Conservation (phyloP, 1,140 invertebrate genomes). For the Glossosoma conforme region DNA sequence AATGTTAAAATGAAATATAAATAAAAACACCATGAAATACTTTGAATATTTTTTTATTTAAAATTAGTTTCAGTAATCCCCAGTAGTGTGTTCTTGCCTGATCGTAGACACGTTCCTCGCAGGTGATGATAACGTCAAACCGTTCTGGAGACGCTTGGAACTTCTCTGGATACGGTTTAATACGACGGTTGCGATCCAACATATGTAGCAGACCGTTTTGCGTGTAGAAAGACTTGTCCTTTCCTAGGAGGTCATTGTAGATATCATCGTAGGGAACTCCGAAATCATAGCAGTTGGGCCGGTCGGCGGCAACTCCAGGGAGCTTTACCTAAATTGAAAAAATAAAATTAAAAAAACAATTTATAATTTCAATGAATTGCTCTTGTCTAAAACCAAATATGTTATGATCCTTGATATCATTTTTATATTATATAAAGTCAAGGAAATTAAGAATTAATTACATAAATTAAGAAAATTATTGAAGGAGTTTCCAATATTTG, state of each 20-base stretch:
- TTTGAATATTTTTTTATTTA: not conserved
- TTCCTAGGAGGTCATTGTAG: conserved; percentile 87
- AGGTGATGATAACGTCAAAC: conserved; percentile 96
- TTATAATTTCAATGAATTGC: too few species aligned
- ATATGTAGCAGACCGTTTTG: conserved; percentile 98
- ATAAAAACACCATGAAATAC: not conserved
- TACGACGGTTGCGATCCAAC: conserved; percentile 94
- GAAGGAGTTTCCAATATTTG: too few species aligned
- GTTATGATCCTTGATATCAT: too few species aligned
- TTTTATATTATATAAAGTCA: too few species aligned
- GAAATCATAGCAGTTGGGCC: conserved; percentile 98
- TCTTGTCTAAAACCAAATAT: too few species aligned
- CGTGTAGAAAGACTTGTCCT: conserved; percentile 91
- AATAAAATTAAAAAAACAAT: too few species aligned
- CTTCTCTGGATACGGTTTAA: conserved; percentile 90
- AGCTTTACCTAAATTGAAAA: too few species aligned
- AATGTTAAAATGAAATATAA: not conserved
- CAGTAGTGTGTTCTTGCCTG: too few species aligned
- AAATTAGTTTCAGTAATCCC: conserved; percentile 53
- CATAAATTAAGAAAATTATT: too few species aligned
- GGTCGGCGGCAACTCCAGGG: conserved; percentile 90
- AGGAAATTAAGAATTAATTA: too few species aligned
- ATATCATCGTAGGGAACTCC: conserved; percentile 95
- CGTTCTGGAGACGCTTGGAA: conserved; percentile 88
- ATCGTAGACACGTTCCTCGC: conserved; percentile 98